Conservation (phyloP, 23 tunicate species). For the Botrylloides violaceus region DNA sequence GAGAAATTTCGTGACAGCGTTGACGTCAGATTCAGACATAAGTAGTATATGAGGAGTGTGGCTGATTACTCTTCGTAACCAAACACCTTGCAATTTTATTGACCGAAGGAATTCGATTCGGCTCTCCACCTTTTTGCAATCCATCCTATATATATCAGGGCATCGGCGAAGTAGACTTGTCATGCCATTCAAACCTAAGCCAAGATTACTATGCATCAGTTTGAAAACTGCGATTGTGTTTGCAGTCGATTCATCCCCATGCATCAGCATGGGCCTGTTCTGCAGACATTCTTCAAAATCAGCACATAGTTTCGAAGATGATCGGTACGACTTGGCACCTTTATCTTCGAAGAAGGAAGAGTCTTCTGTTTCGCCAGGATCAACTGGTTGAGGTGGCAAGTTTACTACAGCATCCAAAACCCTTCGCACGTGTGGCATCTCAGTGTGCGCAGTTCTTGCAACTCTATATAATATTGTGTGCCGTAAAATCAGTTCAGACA, state of each 20-base stretch:
- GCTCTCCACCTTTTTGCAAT: not conserved
- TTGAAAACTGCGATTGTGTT: not conserved
- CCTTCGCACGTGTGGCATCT: too few relatives aligned
- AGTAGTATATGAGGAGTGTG: conserved; percentile 15
- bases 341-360: too few relatives aligned
- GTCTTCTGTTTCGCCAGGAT: too few relatives aligned
- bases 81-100: not conserved
- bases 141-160: not conserved
- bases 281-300: not conserved
- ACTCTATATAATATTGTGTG: too few relatives aligned
- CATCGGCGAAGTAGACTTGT: not conserved
- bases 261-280: not conserved
- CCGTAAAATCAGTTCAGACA: too few relatives aligned
- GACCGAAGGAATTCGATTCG: conserved; percentile 1
- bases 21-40: not conserved
- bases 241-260: not conserved
- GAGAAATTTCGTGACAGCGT: not conserved
- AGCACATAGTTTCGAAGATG: not conserved
- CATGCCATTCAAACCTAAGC: conserved; percentile 12
- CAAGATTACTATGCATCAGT: conserved; percentile 5
- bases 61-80: conserved; percentile 1
- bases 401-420: too few relatives aligned
- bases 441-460: too few relatives aligned
- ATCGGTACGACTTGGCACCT: not conserved
- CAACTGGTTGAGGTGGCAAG: too few relatives aligned